Evolutionary conservation across 2,113 vertebrate genomes (phyloP).

Genomic region (Quiscalus mexicanus): DNA sequence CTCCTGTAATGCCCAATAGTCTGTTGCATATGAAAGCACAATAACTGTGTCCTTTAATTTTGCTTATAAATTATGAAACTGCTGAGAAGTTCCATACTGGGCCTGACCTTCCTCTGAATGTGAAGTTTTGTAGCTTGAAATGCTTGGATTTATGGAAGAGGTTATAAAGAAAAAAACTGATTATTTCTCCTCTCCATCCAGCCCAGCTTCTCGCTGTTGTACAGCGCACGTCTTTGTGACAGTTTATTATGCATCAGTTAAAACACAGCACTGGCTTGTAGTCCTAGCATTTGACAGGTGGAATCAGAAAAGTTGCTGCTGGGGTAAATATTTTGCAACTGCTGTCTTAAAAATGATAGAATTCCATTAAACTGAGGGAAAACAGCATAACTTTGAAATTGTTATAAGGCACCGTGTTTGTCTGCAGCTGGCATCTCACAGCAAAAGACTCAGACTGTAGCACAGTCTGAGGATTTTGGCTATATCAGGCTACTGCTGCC

Average conservation of each 20-base stretch:
- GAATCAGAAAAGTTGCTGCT: not conserved
- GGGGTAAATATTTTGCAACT: not conserved
- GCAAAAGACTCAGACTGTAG: not conserved
- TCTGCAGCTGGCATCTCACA: not conserved
- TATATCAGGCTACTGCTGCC: not conserved
- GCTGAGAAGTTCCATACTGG: not conserved
- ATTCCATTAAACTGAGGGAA: not conserved
- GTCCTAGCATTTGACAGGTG: not conserved
- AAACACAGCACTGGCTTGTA: not conserved
- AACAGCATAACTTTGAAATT: not conserved
- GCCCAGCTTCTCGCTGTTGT: not conserved
- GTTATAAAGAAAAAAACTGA: not conserved
- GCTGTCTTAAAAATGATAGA: not conserved
- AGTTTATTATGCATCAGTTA: not conserved
- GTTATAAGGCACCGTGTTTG: not conserved
- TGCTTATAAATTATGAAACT: not conserved
- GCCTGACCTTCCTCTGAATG: not conserved
- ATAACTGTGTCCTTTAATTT: not conserved
- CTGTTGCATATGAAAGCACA: not conserved
- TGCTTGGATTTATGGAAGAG: not conserved
- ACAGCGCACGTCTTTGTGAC: fast-evolving
- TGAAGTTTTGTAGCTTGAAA: not conserved
- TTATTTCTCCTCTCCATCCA: not conserved
- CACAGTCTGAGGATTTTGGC: not conserved
- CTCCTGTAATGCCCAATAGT: not conserved